A percentile compares a stretch with the other conserved stretches of the same genome.
phyloP scores from a whole-genome alignment of 2,888 invertebrate species.

The Deilephila elpenor region DNA sequence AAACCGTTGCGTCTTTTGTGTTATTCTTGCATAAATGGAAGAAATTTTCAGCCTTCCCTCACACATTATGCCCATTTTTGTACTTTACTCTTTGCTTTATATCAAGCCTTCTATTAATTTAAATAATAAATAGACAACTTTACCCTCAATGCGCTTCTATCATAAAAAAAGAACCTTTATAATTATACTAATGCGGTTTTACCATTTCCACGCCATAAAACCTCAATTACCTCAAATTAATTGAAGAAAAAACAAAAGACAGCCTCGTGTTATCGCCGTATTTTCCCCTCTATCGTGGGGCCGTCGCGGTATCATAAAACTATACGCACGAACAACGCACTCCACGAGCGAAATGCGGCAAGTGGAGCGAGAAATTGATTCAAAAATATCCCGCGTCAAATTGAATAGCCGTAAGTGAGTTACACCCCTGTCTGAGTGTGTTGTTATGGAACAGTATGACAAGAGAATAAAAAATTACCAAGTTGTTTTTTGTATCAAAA shows the following conservation, averaged over 20 bases:
- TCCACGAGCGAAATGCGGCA: slow-evolving; percentile 55
- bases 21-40: no score
- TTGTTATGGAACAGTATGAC: slow-evolving; percentile 36
- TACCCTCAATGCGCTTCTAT: neutral
- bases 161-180: neutral
- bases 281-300: slow-evolving; percentile 19
- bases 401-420: slow-evolving; percentile 59
- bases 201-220: slow-evolving; percentile 7
- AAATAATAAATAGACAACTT: neutral
- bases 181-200: neutral
- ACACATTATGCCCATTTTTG: no score
- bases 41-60: no score
- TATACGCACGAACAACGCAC: slow-evolving; percentile 58
- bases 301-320: slow-evolving; percentile 57
- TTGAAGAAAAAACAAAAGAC: neutral
- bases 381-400: slow-evolving; percentile 66
- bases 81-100: no score
- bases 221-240: neutral
- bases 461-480: neutral
- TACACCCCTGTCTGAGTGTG: slow-evolving; percentile 49
- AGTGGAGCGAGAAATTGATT: slow-evolving; percentile 66
- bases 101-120: no score
- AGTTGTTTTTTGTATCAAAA: neutral
- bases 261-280: slow-evolving; percentile 1
- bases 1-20: no score